phyloP scores from a whole-genome alignment of 2,113 vertebrate genomes.

The Saimiri boliviensis region DNA sequence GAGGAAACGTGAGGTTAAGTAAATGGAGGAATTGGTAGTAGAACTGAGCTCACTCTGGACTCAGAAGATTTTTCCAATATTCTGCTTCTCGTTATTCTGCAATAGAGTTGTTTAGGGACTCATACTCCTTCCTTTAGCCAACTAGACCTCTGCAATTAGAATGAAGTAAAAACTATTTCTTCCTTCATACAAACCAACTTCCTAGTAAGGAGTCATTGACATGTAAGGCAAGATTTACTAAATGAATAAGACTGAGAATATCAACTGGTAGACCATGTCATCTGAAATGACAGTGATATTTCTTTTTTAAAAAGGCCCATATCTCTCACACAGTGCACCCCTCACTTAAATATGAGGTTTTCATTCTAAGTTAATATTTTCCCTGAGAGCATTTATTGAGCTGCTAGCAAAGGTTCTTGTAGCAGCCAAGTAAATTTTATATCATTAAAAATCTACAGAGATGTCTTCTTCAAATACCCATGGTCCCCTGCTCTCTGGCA shows the following conservation, averaged over 20 bases:
- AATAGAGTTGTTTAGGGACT: not conserved
- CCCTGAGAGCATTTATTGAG: not conserved
- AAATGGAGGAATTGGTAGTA: not conserved
- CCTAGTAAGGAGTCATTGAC: not conserved
- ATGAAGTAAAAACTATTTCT: not conserved
- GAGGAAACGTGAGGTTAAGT: not conserved
- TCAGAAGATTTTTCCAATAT: not conserved
- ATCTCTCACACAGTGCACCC: not conserved
- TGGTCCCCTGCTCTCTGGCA: not conserved
- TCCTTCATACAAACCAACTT: not conserved
- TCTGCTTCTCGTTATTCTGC: not conserved
- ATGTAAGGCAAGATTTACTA: not conserved
- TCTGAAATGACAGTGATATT: constrained; percentile 9
- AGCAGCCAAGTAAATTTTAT: not conserved
- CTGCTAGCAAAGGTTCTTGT: not conserved
- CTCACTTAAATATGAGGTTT: not conserved
- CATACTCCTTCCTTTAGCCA: not conserved
- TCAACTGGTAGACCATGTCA: not conserved
- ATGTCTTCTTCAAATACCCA: not conserved
- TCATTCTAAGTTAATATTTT: constrained; percentile 4
- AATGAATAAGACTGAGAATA: not conserved
- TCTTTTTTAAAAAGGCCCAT: constrained; percentile 14
- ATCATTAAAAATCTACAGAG: not conserved
- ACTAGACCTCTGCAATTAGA: not conserved
- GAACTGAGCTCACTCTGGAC: not conserved